Base-by-base conservation (phyloP, 2,797 vertebrate species). In the Rhinatrema bivittatum region DNA sequence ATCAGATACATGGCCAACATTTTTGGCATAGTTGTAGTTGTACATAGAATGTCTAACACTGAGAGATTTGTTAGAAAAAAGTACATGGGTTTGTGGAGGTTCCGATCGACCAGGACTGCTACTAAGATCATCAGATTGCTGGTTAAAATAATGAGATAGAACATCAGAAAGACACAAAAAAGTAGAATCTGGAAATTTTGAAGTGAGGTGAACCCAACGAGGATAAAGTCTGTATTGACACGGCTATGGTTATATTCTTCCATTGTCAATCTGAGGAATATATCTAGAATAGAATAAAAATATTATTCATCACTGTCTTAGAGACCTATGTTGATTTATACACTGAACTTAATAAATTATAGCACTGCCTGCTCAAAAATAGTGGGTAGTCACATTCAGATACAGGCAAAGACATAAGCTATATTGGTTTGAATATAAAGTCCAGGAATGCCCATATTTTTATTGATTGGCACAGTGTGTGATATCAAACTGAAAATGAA, bases 61-160 rank as follows among this genome's bases (percentile, higher is more conserved):
- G 65, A 68, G 24, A 74, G 67, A 12, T 71, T 71, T 16, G 39
- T 20, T 6, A 70, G 43, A 13, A 71, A 71, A 10, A 71, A 68
- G 29, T 63, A 68, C 65, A 59, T 63, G 42, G 63, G 68, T 12
- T 52, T 72, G 37, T 71, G 65, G 9, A 70, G 60, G 0, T 20
- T 55, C 6, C 5, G 31, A 10, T 68, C 36, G 0, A 18, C 16
- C 18, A 45, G 40, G 8, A 60, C 41, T 6, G 44, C 31, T 2
- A 50, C 7, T 26, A 72, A 37, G 35, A 70, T 64, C 10, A 58
- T 1, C 3, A 33, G 3, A 3, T 74, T 67, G 3, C 53, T 50
- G 3, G 14, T 2, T 4, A 70, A 29, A 36, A 65, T 56, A 14
- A 68, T 45, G 2, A 60, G 17, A 18, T 75, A 72, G 31, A 57